Evolutionary conservation across 35 echinoderm and acorn worm genomes (phyloP), one percentile per base, ranked within the genome.

Genomic region (Apostichopus parvimensis): DNA sequence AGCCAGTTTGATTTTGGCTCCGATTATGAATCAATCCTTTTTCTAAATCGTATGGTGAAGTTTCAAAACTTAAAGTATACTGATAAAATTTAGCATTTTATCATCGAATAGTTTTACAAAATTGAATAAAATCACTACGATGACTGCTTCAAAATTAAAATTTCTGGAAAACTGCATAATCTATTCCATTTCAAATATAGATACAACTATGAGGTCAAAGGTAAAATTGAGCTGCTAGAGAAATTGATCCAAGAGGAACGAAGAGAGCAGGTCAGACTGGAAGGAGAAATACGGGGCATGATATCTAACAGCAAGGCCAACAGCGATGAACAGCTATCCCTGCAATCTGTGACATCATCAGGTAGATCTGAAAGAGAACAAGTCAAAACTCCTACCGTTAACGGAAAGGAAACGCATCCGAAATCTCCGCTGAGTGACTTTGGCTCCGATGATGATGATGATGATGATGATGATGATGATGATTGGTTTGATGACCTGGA

Each of bases 171-270:
- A 45, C 34, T 45, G 34, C 34, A 45, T 45, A 45, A 45, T 45
- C 34, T 4, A 45, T 45, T 45, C 34, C 34, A 3, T 45, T 45
- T 45, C 34, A 45, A 75, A 58, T 8, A 6, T 22, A 84, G 81
- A n/a, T 84, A 84, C 52, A 84, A 84, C 10, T 17, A 84, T 9
- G 81, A 84, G 23, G 81, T 84, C 81, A 56, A 23, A 59, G 81
- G 54, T n/a, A 84, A 84, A 11, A 84, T 84, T 4, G 57, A 84
- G 54, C 81, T 84, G 18, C 52, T 84, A 13, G 81, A 84, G 8
- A 57, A 17, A 24, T 59, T 84, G 10, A 84, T 84, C 10, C 54
- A 84, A 84, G 81, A 84, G 8, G 81, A 84, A 10, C 17, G 81
- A 24, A 53, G 20, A 12, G 81, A 84, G 17, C 81, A 84, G 81